Conservation (phyloP, 2,888 invertebrate genomes). For the Eristalis tenax region DNA sequence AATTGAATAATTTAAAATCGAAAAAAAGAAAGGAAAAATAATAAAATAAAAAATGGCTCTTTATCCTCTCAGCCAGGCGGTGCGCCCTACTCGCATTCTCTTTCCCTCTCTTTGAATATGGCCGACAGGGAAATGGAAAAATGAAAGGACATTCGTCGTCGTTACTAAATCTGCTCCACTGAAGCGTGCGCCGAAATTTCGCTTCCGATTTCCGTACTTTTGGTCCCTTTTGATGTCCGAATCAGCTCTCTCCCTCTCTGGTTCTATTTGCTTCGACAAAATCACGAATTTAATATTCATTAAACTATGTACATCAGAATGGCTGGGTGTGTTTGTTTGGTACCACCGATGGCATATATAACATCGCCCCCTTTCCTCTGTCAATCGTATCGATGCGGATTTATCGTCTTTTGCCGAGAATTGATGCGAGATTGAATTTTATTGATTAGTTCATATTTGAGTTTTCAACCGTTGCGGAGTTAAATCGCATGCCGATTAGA, state of each 20-base stretch:
- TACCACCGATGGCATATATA: not conserved
- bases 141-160: constrained; percentile 1
- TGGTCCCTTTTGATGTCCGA: not conserved
- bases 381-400: not conserved
- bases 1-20: constrained; percentile 31
- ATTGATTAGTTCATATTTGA: no score
- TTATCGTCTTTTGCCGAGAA: not conserved
- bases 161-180: not conserved
- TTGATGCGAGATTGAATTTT: not conserved
- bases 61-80: not conserved
- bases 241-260: not conserved
- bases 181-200: not conserved
- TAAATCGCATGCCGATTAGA: not conserved
- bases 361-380: no score
- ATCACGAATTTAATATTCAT: not conserved
- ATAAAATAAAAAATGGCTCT: not conserved
- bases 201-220: not conserved
- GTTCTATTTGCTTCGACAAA: not conserved
- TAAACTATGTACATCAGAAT: not conserved
- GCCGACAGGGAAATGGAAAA: not conserved
- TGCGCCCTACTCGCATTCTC: not conserved
- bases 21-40: not conserved
- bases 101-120: not conserved
- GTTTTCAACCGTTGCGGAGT: no score
- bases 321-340: not conserved